Conservation (phyloP, 1,140 invertebrate genomes). For the Drosophila sechellia region DNA sequence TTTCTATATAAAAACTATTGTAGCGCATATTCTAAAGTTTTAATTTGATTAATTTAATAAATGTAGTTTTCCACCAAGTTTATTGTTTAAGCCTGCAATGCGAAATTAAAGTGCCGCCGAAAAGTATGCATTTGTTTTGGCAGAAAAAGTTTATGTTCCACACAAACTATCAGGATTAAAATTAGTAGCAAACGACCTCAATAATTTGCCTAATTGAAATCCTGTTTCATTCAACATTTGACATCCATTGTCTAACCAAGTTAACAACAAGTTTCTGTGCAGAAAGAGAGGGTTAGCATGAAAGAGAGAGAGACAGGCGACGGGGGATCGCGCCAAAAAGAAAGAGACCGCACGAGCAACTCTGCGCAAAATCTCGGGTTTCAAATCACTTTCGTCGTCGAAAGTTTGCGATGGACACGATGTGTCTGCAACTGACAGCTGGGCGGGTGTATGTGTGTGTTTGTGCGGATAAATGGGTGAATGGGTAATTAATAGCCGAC, state of each 20-base stretch:
- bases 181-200: too few relatives aligned
- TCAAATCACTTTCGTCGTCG: neutral
- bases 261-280: neutral
- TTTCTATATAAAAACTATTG: too few relatives aligned
- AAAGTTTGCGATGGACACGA: neutral
- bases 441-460: constrained; percentile 1
- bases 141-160: neutral
- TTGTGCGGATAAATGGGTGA: constrained; percentile 1
- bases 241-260: too few relatives aligned
- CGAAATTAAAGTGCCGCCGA: neutral
- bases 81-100: too few relatives aligned
- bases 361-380: neutral
- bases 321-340: constrained; percentile 1
- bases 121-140: neutral
- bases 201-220: too few relatives aligned
- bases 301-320: constrained; percentile 7
- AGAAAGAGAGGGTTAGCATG: neutral
- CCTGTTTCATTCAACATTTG: too few relatives aligned
- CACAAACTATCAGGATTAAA: too few relatives aligned
- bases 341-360: constrained; percentile 9
- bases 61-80: neutral
- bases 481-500: constrained; percentile 69
- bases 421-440: neutral
- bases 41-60: too few relatives aligned
- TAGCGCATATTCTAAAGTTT: too few relatives aligned